A percentile compares a stretch with the other conserved stretches of the same genome.
Evolutionary conservation across 2,888 invertebrate genomes (phyloP).

Genomic region (Sabatieria punctata): DNA sequence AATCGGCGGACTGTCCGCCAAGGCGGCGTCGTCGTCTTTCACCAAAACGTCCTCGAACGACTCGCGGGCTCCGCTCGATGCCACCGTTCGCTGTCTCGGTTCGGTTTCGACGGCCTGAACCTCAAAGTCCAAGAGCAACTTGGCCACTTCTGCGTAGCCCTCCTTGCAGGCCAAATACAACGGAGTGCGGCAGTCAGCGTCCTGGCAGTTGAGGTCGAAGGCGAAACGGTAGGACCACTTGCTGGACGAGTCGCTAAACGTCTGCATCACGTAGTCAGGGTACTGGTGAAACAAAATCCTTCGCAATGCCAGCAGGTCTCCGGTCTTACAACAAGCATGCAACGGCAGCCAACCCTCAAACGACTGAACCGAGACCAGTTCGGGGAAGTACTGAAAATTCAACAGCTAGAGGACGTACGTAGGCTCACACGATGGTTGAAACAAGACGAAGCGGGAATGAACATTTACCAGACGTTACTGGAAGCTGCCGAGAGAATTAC

Average conservation of each 20-base stretch:
- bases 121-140: conserved; percentile 53
- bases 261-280: conserved; percentile 49
- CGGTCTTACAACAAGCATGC: conserved; percentile 78
- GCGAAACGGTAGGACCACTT: conserved; percentile 66
- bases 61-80: conserved; percentile 5
- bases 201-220: conserved; percentile 73
- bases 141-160: conserved; percentile 59
- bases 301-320: conserved; percentile 46
- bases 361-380: conserved; percentile 62
- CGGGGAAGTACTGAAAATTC: conserved; percentile 53
- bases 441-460: too few relatives aligned
- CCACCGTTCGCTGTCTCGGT: too few relatives aligned
- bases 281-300: conserved; percentile 59
- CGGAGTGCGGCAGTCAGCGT: conserved; percentile 73
- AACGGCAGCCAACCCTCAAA: conserved; percentile 79
- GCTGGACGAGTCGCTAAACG: conserved; percentile 48
- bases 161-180: conserved; percentile 66
- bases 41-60: conserved; percentile 5
- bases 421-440: too few relatives aligned
- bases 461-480: too few relatives aligned
- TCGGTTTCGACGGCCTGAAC: conserved; percentile 29
- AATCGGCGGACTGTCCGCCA: background rate
- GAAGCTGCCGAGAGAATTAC: too few relatives aligned
- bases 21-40: background rate
- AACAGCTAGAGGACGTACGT: too few relatives aligned